Conservation (phyloP, 2,113 vertebrate genomes). For the Castor canadensis region DNA sequence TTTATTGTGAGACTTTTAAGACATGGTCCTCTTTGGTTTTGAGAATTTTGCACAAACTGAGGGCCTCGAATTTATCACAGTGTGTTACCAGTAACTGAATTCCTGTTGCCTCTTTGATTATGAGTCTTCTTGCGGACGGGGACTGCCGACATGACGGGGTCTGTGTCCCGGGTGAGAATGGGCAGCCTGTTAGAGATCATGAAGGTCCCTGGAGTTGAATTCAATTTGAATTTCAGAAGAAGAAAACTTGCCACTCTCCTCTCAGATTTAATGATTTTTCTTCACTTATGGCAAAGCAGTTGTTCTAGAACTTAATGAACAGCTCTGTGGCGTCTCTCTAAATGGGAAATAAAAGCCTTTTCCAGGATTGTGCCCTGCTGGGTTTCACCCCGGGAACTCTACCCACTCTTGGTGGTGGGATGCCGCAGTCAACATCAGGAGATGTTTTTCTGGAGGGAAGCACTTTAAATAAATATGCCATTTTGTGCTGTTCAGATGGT, state of each 20-base stretch:
- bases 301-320: not conserved
- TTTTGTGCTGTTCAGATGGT: not conserved
- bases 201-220: not conserved
- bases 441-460: not conserved
- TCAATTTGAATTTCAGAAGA: slow-evolving; percentile 24
- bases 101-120: not conserved
- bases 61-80: not conserved
- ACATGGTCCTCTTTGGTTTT: not conserved
- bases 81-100: not conserved
- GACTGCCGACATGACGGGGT: not conserved
- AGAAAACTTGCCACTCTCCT: slow-evolving; percentile 9
- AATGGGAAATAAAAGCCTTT: not conserved
- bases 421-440: not conserved
- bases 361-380: not conserved
- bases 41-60: not conserved
- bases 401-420: not conserved
- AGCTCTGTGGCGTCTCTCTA: not conserved
- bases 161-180: not conserved
- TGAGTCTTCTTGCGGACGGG: not conserved
- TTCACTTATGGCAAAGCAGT: not conserved
- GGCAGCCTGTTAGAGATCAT: not conserved
- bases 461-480: not conserved
- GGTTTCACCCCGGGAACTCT: not conserved
- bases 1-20: not conserved
- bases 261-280: not conserved